phyloP scores from a whole-genome alignment of 2,113 vertebrate genomes.

The Siniperca chuatsi region DNA sequence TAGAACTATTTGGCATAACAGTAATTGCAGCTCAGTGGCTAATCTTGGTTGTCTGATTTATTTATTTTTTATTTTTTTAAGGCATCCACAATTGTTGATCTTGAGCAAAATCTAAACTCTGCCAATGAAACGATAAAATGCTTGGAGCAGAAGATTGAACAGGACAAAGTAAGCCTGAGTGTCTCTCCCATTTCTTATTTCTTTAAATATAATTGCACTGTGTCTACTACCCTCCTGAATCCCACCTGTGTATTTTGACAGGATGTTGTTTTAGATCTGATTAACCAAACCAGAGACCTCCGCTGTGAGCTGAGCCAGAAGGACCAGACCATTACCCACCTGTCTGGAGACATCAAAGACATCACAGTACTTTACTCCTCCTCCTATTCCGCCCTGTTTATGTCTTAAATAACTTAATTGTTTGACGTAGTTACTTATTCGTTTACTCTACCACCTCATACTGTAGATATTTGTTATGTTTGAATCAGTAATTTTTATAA shows the following conservation, averaged over 20 bases:
- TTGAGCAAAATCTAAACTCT: constrained; percentile 84
- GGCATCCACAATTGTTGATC: constrained; percentile 82
- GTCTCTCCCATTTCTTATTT: not conserved
- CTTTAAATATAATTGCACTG: not conserved
- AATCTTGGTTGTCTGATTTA: constrained; percentile 23
- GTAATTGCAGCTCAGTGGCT: not conserved
- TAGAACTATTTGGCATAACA: not conserved
- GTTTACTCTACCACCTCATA: not conserved
- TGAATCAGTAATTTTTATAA: constrained; percentile 5
- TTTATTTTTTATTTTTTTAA: constrained; percentile 60
- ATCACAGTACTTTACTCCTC: constrained; percentile 84
- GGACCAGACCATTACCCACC: constrained; percentile 84
- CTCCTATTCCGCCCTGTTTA: not conserved
- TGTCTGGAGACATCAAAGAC: constrained; percentile 89
- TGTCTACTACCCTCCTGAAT: constrained; percentile 23
- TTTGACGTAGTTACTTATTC: not conserved
- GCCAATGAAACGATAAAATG: constrained; percentile 80
- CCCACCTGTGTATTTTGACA: constrained; percentile 63
- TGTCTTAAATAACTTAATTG: not conserved
- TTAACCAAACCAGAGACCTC: constrained; percentile 92
- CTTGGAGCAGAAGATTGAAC: constrained; percentile 88
- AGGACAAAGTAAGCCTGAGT: constrained; percentile 87
- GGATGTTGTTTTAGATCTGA: constrained; percentile 91
- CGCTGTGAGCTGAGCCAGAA: constrained; percentile 87
- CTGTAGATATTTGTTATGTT: not conserved